A percentile compares a stretch with the other conserved stretches of the same genome.
These are phyloP conservation scores for Threskiornis aethiopicus DNA, from an alignment of 2,797 vertebrate species.

Conservation along the genomic window DNA sequence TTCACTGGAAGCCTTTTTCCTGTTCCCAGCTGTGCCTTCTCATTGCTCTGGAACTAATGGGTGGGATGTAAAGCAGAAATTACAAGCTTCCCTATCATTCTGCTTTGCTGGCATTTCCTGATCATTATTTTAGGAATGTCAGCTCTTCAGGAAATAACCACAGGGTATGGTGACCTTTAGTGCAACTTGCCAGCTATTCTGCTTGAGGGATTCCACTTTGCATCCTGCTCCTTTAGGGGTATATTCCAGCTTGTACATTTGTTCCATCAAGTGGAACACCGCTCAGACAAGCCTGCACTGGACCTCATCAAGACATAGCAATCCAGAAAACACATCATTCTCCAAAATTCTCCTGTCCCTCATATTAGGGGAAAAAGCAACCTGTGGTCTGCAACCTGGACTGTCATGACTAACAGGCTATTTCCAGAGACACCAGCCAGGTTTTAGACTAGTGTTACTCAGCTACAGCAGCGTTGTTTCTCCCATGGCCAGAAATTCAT, in stretches of 20 bases:
- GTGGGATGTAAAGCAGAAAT: background rate
- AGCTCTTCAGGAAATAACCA: background rate
- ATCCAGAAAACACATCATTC: background rate
- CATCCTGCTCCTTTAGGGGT: background rate
- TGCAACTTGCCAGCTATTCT: background rate
- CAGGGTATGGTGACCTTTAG: background rate
- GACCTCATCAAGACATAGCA: background rate
- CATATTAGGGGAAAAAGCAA: background rate
- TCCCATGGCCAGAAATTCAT: background rate
- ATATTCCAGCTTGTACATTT: background rate
- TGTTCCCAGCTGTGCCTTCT: background rate
- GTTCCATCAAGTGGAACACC: background rate
- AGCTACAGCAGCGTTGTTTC: background rate
- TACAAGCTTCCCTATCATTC: background rate
- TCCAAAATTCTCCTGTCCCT: background rate
- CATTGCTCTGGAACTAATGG: background rate
- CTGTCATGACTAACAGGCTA: background rate
- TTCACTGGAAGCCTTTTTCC: background rate
- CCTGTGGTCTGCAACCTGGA: background rate
- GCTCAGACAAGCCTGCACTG: background rate
- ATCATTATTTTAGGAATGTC: background rate
- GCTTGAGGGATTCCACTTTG: background rate
- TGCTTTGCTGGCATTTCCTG: background rate
- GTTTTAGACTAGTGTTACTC: background rate
- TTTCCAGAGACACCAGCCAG: background rate